Evolutionary conservation across 2,888 invertebrate genomes (phyloP).

Genomic region (Cheilosia vernalis): DNA sequence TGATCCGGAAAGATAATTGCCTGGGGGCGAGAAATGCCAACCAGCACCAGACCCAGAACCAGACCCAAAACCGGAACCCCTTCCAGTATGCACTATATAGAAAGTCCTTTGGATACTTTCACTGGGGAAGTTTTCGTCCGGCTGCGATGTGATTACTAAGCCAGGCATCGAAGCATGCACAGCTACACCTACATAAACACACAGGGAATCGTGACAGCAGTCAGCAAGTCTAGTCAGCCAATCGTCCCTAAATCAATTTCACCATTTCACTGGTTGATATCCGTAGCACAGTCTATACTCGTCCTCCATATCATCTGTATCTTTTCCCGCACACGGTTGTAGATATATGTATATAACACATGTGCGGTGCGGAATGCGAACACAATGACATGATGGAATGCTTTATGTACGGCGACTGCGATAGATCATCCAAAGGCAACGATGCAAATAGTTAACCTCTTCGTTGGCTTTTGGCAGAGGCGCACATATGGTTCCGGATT

Average conservation of each 20-base stretch:
- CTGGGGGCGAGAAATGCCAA: conserved; percentile 50
- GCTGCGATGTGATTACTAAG: conserved; percentile 12
- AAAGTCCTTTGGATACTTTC: conserved; percentile 40
- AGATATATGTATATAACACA: conserved; percentile 32
- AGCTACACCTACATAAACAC: conserved; percentile 7
- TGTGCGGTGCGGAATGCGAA: conserved; percentile 22
- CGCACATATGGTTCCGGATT: conserved; percentile 5
- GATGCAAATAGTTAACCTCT: conserved; percentile 45
- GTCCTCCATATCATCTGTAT: conserved; percentile 18
- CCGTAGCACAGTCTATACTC: no score
- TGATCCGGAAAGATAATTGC: conserved; percentile 62
- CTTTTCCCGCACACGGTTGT: conserved; percentile 22
- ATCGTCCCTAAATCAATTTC: conserved; percentile 73
- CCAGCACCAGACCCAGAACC: background rate
- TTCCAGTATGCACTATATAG: conserved; percentile 16
- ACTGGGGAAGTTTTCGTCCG: conserved; percentile 61
- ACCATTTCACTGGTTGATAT: conserved; percentile 39
- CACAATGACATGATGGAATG: conserved; percentile 26
- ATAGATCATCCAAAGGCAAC: conserved; percentile 57
- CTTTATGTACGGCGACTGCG: conserved; percentile 20
- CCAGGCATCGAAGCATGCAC: conserved; percentile 33
- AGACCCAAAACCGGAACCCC: background rate
- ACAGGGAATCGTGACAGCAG: conserved; percentile 24
- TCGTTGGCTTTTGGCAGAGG: conserved; percentile 9
- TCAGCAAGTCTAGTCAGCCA: conserved; percentile 66